Conservation (phyloP, 2,113 vertebrate genomes). For the Micronisus gabar region DNA sequence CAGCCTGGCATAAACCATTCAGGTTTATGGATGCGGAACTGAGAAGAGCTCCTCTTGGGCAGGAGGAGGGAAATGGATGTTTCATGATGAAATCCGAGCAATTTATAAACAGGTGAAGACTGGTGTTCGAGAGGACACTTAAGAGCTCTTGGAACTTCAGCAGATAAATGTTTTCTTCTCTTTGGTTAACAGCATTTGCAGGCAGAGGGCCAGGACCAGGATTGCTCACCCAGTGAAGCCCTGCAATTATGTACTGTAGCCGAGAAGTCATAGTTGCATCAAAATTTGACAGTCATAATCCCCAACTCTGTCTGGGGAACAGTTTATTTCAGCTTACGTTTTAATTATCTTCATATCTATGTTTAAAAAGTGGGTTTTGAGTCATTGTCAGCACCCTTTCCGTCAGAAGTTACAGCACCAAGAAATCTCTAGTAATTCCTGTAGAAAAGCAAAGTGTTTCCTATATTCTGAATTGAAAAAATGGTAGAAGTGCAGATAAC, state of each 20-base stretch:
- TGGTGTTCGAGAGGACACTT: neutral
- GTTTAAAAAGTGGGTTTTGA: neutral
- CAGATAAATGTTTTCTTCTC: neutral
- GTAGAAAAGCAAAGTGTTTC: neutral
- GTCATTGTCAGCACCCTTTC: neutral
- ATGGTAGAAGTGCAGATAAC: neutral
- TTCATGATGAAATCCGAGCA: neutral
- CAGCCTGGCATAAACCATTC: neutral
- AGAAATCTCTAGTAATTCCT: neutral
- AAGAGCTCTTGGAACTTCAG: neutral
- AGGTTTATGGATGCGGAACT: neutral
- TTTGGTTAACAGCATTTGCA: neutral
- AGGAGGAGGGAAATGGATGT: neutral
- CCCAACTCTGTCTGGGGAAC: neutral
- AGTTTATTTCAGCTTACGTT: neutral
- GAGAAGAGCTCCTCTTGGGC: neutral
- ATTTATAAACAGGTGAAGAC: neutral
- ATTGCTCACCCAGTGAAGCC: neutral
- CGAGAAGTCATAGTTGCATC: neutral
- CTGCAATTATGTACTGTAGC: neutral
- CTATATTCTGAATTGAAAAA: neutral
- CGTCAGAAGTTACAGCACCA: neutral
- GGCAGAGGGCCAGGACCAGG: neutral
- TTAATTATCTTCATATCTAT: neutral
- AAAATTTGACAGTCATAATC: neutral